Percentiles rank a stretch among this genome's conserved stretches.
Conservation (phyloP, 2,797 vertebrate genomes). For the Enteromius mattozi region DNA sequence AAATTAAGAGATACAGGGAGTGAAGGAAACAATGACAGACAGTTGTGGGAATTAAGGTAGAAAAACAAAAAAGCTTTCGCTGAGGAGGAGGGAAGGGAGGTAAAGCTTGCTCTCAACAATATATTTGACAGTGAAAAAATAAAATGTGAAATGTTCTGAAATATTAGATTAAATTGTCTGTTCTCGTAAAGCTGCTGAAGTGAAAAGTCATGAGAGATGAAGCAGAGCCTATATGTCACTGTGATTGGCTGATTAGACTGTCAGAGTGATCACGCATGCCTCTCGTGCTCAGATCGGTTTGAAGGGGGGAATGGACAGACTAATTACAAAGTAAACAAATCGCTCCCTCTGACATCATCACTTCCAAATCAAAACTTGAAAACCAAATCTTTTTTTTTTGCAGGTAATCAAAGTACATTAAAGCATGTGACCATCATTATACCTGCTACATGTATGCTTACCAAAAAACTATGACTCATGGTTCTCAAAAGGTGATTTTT, state of each 20-base stretch:
- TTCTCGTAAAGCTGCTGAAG: constrained; percentile 59
- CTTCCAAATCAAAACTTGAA: neutral
- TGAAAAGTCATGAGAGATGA: constrained; percentile 65
- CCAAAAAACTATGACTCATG: neutral
- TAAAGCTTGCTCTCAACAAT: neutral
- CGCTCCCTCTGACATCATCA: neutral
- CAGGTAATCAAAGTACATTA: neutral
- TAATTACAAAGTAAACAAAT: constrained; percentile 12
- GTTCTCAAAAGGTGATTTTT: neutral
- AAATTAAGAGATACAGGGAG: constrained; percentile 63
- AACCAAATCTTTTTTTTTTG: neutral
- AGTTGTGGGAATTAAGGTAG: neutral
- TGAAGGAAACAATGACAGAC: constrained; percentile 69
- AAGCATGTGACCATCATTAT: neutral
- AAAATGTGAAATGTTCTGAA: neutral
- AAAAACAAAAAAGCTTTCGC: constrained; percentile 19
- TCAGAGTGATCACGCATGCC: neutral
- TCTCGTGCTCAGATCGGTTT: neutral
- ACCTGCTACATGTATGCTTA: too few species aligned
- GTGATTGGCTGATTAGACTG: constrained; percentile 24
- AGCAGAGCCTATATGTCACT: constrained; percentile 10
- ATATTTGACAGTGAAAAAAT: neutral
- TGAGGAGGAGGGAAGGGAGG: neutral
- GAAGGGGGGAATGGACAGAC: constrained; percentile 9
- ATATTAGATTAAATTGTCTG: neutral